Evolutionary conservation across 1,140 invertebrate species (phyloP).

Genomic region (Diprion similis): DNA sequence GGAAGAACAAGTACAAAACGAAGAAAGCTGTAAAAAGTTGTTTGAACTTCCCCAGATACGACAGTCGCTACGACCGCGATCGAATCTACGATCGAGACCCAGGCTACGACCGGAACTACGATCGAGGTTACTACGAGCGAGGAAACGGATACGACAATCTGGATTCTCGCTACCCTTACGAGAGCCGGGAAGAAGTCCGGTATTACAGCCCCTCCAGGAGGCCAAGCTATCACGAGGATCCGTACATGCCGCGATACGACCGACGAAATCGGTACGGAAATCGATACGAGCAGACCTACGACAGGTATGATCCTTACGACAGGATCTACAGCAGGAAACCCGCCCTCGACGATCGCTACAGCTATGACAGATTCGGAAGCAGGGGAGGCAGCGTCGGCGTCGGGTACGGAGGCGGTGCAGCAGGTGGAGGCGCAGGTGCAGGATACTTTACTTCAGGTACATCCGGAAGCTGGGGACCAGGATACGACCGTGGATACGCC

Average conservation of each 20-base stretch:
- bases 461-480: constrained; percentile 39
- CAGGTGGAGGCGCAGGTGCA: constrained; percentile 47
- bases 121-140: constrained; percentile 44
- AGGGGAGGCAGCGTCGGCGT: constrained; percentile 53
- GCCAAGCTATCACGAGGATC: constrained; percentile 8
- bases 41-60: constrained; percentile 42
- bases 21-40: too few species aligned
- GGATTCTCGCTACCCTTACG: constrained; percentile 43
- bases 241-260: constrained; percentile 38
- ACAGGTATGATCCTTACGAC: constrained; percentile 32
- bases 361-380: constrained; percentile 28
- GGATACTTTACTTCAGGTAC: constrained; percentile 64
- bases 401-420: background rate
- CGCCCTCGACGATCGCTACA: constrained; percentile 27
- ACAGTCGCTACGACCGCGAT: constrained; percentile 45
- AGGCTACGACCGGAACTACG: constrained; percentile 44
- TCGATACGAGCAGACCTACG: constrained; percentile 34
- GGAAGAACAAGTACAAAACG: too few species aligned
- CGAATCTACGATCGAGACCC: constrained; percentile 40
- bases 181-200: constrained; percentile 43
- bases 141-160: constrained; percentile 56
- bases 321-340: constrained; percentile 40
- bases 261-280: constrained; percentile 23
- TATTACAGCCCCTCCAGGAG: constrained; percentile 41
- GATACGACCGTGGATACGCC: constrained; percentile 53